A percentile compares a stretch with the other conserved stretches of the same genome.
Conservation (phyloP, 2,797 vertebrate species). For the Sorex maritimensis region DNA sequence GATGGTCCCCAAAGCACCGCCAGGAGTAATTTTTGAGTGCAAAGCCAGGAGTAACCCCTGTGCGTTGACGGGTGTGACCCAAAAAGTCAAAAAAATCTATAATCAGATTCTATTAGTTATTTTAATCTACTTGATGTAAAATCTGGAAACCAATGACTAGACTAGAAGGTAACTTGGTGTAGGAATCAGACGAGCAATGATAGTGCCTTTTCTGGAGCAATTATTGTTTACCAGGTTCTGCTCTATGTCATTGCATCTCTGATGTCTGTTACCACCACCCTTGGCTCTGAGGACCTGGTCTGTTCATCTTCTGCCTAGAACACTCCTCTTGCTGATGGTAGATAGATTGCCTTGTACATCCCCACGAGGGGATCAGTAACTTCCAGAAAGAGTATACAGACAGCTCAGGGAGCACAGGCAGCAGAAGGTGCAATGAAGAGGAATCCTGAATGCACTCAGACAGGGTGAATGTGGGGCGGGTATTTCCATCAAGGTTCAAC, state of each 20-base stretch:
- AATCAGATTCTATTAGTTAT: neutral
- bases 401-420: neutral
- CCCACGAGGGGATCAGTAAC: neutral
- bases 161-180: neutral
- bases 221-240: neutral
- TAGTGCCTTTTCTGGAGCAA: neutral
- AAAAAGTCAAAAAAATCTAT: neutral
- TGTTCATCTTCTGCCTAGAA: neutral
- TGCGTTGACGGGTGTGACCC: too few relatives aligned
- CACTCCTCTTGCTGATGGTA: neutral
- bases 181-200: neutral
- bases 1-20: too few relatives aligned
- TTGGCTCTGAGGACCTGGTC: neutral
- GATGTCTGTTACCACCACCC: neutral
- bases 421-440: neutral
- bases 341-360: neutral
- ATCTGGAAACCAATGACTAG: neutral
- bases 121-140: too few relatives aligned
- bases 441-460: neutral
- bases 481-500: conserved; percentile 27
- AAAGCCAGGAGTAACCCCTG: too few relatives aligned
- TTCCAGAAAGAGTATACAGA: neutral
- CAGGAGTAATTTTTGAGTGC: too few relatives aligned
- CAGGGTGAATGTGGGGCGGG: neutral
- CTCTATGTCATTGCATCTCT: neutral